Base-by-base conservation (phyloP, 2,797 vertebrate genomes). In the Peromyscus eremicus region DNA sequence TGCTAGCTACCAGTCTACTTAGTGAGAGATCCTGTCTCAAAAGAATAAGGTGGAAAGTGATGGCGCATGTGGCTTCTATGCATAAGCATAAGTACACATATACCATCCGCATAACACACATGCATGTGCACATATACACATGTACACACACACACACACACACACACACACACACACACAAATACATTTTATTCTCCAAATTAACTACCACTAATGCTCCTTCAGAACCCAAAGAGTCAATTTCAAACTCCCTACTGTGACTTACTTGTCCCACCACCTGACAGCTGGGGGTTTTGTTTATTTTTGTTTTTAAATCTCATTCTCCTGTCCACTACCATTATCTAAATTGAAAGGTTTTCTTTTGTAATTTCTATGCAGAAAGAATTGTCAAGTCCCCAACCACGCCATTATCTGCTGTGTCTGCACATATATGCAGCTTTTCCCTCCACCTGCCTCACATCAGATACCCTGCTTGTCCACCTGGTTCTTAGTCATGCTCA, bases 281-380 rank as follows among this genome's bases (percentile, higher is more conserved):
- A 34, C 73, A 55, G 75, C 21, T 80, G 9, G 10, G 86, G 60
- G 66, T 55, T 80, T 75, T 49, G 29, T 32, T 14, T 27, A 0
- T 49, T 49, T 32, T 32, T 60, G 57, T 77, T 92, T 87, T 93
- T 80, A 73, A 27, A 21, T 34, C n/a, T 80, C 43, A 16, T n/a
- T n/a, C 40, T 27, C 21, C 55, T 13, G 62, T 0, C 3, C 75
- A 83, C 76, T 91, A 25, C 17, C 32, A 90, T 19, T 62, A 29
- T 11, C 43, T 27, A 90, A 10, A 27, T 81, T 84, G 77, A 73
- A 19, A 19, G 34, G n/a, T 25, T 60, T 94, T 93, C 12, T 87
- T 27, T 75, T 71, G 6, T 94, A 68, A 84, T 92, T 94, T 96
- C 34, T 92, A 29, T 70, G 66, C 85, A 64, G 55, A 94, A 89